Percentiles rank a stretch among this genome's conserved stretches.
These are phyloP conservation scores for Cavia aperea DNA, from an alignment of 2,113 vertebrate genomes.

Conservation along the genomic window DNA sequence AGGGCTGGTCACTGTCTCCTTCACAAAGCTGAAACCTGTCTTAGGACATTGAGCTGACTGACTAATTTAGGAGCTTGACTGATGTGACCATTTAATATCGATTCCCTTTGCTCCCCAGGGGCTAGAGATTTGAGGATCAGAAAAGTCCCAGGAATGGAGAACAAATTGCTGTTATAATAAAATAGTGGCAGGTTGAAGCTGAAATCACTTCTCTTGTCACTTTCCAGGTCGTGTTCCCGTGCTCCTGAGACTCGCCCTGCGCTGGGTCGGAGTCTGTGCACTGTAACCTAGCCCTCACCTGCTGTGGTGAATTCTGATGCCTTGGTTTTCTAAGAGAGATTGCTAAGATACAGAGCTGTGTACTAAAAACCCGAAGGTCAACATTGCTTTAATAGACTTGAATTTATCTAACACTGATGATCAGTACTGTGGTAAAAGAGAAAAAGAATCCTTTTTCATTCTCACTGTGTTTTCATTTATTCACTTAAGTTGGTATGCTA, in stretches of 20 bases:
- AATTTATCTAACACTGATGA: background rate
- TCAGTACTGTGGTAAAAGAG: background rate
- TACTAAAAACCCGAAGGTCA: background rate
- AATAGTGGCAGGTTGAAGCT: background rate
- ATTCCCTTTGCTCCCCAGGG: background rate
- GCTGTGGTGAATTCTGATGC: background rate
- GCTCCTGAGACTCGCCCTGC: background rate
- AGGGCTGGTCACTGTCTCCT: background rate
- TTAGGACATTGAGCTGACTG: background rate
- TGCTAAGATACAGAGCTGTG: background rate
- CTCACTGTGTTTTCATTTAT: background rate
- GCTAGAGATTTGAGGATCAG: background rate
- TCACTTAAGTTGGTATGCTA: background rate
- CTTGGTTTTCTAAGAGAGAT: background rate
- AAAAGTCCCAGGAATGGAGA: conserved; percentile 5
- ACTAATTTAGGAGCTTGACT: background rate
- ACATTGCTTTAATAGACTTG: background rate
- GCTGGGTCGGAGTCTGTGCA: background rate
- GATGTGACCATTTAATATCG: background rate
- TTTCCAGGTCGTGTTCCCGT: background rate
- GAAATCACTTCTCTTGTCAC: background rate
- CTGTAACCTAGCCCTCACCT: background rate
- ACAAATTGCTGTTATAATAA: background rate
- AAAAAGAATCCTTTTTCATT: background rate
- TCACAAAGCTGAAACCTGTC: background rate